Percentiles rank a stretch among this genome's conserved stretches.
Evolutionary conservation across 2,888 invertebrate genomes (phyloP).

Genomic region (Corythucha ciliata): DNA sequence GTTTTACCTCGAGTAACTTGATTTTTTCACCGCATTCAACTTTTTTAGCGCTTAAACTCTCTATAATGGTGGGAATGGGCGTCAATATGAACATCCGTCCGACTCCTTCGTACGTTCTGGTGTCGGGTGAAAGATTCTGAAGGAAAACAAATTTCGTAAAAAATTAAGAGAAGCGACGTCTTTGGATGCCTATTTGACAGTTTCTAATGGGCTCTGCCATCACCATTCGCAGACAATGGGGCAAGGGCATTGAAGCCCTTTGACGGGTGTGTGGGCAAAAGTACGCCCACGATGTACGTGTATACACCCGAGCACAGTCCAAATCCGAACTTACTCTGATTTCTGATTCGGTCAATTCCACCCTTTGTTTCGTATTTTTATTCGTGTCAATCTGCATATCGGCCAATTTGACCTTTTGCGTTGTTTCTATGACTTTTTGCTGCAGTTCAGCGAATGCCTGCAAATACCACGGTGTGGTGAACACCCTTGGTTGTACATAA

Average conservation of each 20-base stretch:
- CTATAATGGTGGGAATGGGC: conserved; percentile 46
- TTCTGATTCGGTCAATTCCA: conserved; percentile 60
- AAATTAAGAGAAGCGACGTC: not conserved
- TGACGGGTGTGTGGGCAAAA: no score
- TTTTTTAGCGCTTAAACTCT: conserved; percentile 30
- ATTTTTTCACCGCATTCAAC: conserved; percentile 51
- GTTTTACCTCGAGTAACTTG: conserved; percentile 51
- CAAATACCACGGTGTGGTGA: not conserved
- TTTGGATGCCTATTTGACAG: no score
- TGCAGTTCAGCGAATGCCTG: conserved; percentile 73
- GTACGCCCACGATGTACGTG: no score
- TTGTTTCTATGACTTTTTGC: conserved; percentile 68
- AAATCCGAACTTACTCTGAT: conserved; percentile 41
- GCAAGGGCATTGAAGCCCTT: no score
- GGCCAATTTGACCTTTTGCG: conserved; percentile 66
- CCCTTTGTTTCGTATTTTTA: conserved; percentile 57
- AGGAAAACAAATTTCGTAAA: conserved; percentile 27
- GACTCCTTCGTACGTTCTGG: conserved; percentile 68
- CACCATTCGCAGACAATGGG: no score
- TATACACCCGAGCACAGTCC: no score
- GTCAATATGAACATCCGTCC: conserved; percentile 76
- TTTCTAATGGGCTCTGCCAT: no score
- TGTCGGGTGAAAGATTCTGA: conserved; percentile 51
- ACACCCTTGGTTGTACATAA: not conserved
- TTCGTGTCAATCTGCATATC: conserved; percentile 66